Conservation (phyloP, 2,113 vertebrate species). For the Cebidichthys violaceus region DNA sequence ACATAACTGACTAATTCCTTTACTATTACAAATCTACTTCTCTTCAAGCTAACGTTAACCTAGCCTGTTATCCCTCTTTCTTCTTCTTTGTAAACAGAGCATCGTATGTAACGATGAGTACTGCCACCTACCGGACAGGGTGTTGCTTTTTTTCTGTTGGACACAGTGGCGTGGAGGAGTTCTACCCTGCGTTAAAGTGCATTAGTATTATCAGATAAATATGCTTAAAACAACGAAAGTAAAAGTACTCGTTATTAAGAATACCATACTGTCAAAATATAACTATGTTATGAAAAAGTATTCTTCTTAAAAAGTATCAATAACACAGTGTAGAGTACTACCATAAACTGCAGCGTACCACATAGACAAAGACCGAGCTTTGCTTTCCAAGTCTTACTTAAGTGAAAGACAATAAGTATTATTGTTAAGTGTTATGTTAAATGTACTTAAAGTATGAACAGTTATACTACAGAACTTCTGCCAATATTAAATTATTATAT, state of each 20-base stretch:
- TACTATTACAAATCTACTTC: background rate
- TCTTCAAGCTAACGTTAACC: background rate
- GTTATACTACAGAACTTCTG: background rate
- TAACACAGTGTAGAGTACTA: too few species aligned
- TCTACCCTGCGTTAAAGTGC: too few species aligned
- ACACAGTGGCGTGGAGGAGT: too few species aligned
- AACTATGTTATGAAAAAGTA: too few species aligned
- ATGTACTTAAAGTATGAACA: background rate
- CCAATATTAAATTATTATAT: background rate
- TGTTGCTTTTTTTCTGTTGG: background rate
- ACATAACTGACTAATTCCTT: accelerated
- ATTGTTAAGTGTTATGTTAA: too few species aligned
- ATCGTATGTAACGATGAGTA: background rate
- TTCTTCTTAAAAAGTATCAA: too few species aligned
- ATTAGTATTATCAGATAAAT: background rate
- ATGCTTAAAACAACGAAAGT: background rate
- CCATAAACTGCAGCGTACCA: too few species aligned
- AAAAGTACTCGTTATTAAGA: background rate
- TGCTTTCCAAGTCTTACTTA: too few species aligned
- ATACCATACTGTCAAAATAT: background rate
- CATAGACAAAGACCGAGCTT: too few species aligned
- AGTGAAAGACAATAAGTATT: too few species aligned
- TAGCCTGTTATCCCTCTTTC: background rate
- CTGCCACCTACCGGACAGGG: slow-evolving; percentile 51
- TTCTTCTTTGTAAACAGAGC: background rate